Conservation (phyloP, 2,113 vertebrate genomes). For the Manacus vitellinus region DNA sequence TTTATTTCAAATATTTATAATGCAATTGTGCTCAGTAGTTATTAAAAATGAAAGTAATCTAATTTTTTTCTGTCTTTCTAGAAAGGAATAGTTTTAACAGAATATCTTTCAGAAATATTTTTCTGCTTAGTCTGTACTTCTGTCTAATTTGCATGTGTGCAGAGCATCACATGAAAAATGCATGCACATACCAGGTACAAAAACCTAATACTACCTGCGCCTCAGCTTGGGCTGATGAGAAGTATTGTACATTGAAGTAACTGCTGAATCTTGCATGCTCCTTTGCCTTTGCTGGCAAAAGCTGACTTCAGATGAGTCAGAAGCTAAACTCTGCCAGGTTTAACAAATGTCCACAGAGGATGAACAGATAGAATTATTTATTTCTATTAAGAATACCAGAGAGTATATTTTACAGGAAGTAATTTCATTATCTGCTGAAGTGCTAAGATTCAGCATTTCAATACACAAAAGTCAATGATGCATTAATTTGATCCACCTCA, state of each 20-base stretch:
- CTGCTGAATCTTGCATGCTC: neutral
- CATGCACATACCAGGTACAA: neutral
- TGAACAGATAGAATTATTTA: constrained; percentile 36
- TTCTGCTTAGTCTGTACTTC: neutral
- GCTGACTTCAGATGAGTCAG: constrained; percentile 29
- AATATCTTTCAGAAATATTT: neutral
- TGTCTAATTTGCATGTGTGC: neutral
- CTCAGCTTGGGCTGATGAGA: neutral
- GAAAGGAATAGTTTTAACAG: neutral
- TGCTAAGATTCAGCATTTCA: constrained; percentile 32
- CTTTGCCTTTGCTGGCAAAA: constrained; percentile 22
- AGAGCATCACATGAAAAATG: neutral
- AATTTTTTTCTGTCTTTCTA: neutral
- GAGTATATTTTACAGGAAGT: constrained; percentile 35
- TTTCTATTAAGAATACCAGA: constrained; percentile 46
- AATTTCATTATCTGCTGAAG: constrained; percentile 47
- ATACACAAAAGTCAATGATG: constrained; percentile 15
- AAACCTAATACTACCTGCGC: neutral
- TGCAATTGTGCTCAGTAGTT: neutral
- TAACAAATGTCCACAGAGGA: constrained; percentile 28
- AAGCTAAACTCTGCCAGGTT: constrained; percentile 6
- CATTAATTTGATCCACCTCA: constrained; percentile 46
- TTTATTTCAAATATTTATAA: neutral
- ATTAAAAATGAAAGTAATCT: neutral
- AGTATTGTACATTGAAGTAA: neutral